Conservation (phyloP, 2,797 vertebrate species). For the Gouania willdenowi region DNA sequence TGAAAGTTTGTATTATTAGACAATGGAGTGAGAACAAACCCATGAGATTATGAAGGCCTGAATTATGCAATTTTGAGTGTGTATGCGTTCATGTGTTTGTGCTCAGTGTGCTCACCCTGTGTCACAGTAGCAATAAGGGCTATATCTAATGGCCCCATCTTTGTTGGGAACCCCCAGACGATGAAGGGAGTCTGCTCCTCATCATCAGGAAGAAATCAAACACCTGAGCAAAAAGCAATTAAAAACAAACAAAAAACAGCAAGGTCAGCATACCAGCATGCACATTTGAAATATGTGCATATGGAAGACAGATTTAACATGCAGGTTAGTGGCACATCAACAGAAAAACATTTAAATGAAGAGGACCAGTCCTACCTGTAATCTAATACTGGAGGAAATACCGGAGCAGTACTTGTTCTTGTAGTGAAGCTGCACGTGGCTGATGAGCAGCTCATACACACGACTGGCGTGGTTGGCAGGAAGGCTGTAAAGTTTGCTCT, state of each 20-base stretch:
- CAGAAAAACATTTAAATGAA: too few relatives aligned
- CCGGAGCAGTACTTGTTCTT: slow-evolving; percentile 80
- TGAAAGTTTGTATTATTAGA: background rate
- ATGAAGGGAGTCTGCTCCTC: slow-evolving; percentile 88
- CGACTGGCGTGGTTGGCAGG: slow-evolving; percentile 87
- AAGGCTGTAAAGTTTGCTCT: slow-evolving; percentile 94
- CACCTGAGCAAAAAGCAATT: slow-evolving; percentile 78
- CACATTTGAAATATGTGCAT: too few relatives aligned
- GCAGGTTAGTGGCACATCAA: too few relatives aligned
- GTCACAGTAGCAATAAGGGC: slow-evolving; percentile 93
- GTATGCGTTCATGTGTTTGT: too few relatives aligned
- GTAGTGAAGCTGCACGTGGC: slow-evolving; percentile 90
- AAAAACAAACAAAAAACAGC: too few relatives aligned
- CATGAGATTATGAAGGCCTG: too few relatives aligned
- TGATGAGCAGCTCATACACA: slow-evolving; percentile 88
- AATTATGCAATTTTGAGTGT: too few relatives aligned
- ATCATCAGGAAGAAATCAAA: slow-evolving; percentile 94
- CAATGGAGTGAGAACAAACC: too few relatives aligned
- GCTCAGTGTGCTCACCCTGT: slow-evolving; percentile 65
- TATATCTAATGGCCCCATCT: slow-evolving; percentile 88
- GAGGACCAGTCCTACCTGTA: slow-evolving; percentile 88
- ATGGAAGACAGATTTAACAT: too few relatives aligned
- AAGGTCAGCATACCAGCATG: background rate
- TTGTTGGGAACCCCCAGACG: slow-evolving; percentile 91
- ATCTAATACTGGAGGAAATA: slow-evolving; percentile 85